Conservation (phyloP, 2,888 invertebrate genomes). For the Volucella bombylans region DNA sequence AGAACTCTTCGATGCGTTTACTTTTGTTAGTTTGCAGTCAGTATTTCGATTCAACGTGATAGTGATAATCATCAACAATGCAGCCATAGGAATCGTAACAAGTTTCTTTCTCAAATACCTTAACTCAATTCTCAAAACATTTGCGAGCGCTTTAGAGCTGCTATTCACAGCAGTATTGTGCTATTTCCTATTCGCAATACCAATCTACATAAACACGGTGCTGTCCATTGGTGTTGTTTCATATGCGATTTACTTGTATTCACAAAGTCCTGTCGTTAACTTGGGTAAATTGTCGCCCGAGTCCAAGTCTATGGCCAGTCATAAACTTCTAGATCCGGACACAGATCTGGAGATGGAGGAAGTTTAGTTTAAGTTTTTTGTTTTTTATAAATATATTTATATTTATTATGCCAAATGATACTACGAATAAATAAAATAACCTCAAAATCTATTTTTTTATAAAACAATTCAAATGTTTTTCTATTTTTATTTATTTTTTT, state of each 20-base stretch:
- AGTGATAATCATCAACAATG: constrained; percentile 93
- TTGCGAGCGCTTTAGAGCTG: constrained; percentile 95
- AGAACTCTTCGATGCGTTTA: constrained; percentile 85
- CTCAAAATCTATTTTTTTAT: constrained; percentile 34
- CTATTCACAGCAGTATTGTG: constrained; percentile 94
- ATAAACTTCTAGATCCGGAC: constrained; percentile 78
- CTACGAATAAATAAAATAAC: constrained; percentile 27
- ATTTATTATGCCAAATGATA: constrained; percentile 53
- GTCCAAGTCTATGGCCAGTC: constrained; percentile 71
- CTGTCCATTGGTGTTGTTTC: constrained; percentile 92
- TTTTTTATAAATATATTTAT: background rate
- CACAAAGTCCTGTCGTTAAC: constrained; percentile 93
- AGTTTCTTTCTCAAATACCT: constrained; percentile 95
- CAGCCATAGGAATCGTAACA: constrained; percentile 95
- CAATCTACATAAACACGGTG: constrained; percentile 91
- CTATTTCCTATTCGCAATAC: constrained; percentile 92
- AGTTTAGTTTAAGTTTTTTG: constrained; percentile 75
- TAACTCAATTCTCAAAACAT: constrained; percentile 97
- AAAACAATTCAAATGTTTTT: background rate
- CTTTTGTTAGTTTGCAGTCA: constrained; percentile 83
- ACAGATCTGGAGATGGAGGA: constrained; percentile 80
- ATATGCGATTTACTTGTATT: constrained; percentile 92
- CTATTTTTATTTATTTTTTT: constrained; percentile 1
- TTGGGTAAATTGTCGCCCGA: constrained; percentile 78
- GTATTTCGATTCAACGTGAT: constrained; percentile 88